Base-by-base conservation (phyloP, 2,888 invertebrate species). In the Ametastegia equiseti region DNA sequence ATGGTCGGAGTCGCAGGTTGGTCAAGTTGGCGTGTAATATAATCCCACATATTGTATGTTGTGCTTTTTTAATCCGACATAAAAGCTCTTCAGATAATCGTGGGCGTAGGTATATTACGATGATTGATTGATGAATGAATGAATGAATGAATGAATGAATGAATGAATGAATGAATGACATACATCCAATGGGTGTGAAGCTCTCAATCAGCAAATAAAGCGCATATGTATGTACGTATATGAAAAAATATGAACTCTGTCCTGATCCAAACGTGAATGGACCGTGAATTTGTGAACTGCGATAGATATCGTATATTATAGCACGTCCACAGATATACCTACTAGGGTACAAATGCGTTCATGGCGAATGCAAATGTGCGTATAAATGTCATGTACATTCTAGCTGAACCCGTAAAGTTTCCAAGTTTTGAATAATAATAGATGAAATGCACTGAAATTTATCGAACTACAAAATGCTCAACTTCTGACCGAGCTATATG, bases 281-380 rank as follows among this genome's bases (percentile, higher is more conserved):
- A 69, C 42, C 69, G 23, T 19, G 27, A 69, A 69, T 69, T 42
- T 19, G 13, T n/a, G 19, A 9, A 23, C 7, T 60, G 60, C 60
- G 1, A 7, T 45, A 45, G 60, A 19, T 1, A 1, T 69, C 23
- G 19, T 42, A 23, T 42, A 23, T 19, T 2, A 30, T 63, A 1
- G 23, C 2, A 19, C 9, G 11, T 23, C 23, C 23, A 54, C 9
- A 23, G 19, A 54, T 19, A 47, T 13, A 1, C 0, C 19, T 54
- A 23, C 11, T 19, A n/a, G 15, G 13, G n/a, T 42, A 69, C 39
- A 23, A 69, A 69, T 11, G 45, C 39, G 42, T 42, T 27, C 69
- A 27, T 69, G 11, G 42, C 69, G 9, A 11, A 69, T 23, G 69
- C 69, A 45, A 69, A 69, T 69, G 42, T 45, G 23, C 69, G 42